Evolutionary conservation across 2,888 invertebrate genomes (phyloP).

Genomic region (Deilephila porcellus): DNA sequence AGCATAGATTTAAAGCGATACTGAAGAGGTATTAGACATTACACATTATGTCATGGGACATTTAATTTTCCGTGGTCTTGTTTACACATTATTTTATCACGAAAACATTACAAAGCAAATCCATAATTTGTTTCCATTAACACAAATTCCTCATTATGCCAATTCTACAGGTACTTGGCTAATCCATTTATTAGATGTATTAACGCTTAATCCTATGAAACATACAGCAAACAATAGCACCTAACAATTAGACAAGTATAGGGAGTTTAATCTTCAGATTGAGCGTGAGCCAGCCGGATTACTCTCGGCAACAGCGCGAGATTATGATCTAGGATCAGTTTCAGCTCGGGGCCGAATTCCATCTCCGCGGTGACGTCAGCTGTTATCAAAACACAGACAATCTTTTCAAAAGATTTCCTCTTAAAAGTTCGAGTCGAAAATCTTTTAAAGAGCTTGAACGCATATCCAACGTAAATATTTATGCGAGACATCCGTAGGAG

Average conservation of each 20-base stretch:
- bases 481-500: no score
- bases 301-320: neutral
- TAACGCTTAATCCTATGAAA: neutral
- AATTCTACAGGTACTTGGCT: no score
- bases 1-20: no score
- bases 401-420: neutral
- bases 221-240: neutral
- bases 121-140: no score
- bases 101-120: no score
- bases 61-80: no score
- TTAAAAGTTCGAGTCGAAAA: neutral
- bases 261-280: conserved; percentile 7
- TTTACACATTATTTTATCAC: no score
- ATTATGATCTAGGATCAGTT: conserved; percentile 13
- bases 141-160: no score
- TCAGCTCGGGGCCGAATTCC: neutral
- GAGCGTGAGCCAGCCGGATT: neutral
- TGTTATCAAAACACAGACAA: neutral
- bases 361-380: neutral
- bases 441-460: neutral
- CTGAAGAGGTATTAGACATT: no score
- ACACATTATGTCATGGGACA: no score
- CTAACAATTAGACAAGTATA: neutral
- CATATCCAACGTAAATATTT: neutral
- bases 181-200: neutral